Evolutionary conservation across 2,113 vertebrate genomes (phyloP).

Genomic region (Syrmaticus mikado): DNA sequence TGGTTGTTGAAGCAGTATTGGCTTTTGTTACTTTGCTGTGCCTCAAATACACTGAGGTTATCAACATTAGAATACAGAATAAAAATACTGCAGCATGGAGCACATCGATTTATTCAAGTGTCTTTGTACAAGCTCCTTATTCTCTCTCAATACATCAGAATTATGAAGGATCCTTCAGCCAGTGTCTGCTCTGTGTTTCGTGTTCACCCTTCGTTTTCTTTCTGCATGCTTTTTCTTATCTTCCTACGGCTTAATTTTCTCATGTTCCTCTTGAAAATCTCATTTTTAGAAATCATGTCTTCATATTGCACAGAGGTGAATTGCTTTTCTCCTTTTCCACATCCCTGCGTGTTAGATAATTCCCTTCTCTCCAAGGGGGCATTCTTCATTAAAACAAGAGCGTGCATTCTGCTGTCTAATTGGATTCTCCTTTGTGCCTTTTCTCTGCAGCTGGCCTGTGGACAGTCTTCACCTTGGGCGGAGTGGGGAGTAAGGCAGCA

Average conservation of each 20-base stretch:
- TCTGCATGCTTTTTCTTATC: background rate
- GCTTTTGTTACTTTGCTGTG: background rate
- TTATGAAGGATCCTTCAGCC: background rate
- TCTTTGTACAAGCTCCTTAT: background rate
- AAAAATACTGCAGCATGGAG: background rate
- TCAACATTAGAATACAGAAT: background rate
- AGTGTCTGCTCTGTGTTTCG: background rate
- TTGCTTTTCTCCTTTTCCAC: background rate
- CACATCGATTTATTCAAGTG: background rate
- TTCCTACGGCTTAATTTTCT: background rate
- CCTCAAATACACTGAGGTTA: background rate
- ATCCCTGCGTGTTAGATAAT: background rate
- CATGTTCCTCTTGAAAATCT: background rate
- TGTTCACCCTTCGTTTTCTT: background rate
- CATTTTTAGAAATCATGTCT: background rate
- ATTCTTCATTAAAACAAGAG: background rate
- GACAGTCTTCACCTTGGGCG: constrained; percentile 94
- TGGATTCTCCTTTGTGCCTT: background rate
- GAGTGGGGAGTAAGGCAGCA: constrained; percentile 82
- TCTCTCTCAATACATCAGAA: fast-evolving
- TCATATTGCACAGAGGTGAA: too few species aligned
- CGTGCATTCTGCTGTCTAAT: background rate
- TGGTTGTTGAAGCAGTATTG: background rate
- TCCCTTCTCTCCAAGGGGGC: background rate
- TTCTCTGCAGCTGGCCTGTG: constrained; percentile 88